These are phyloP conservation scores for Lutjanus campechanus DNA, from an alignment of 2,797 vertebrate species.

Conservation along the genomic window DNA sequence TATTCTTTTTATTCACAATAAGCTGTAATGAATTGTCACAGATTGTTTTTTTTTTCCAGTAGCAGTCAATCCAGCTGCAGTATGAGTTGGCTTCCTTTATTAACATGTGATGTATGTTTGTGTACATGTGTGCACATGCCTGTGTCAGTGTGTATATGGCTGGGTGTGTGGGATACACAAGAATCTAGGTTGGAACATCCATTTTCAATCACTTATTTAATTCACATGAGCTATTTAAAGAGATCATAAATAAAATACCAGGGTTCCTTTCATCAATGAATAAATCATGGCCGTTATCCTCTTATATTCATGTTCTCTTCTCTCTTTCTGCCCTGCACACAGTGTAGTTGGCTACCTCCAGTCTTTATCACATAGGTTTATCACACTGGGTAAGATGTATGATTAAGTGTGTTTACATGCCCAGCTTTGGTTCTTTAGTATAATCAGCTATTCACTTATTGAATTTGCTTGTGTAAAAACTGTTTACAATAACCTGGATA, in stretches of 20 bases:
- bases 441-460: slow-evolving; percentile 28
- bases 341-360: too few species aligned
- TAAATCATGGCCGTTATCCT: slow-evolving; percentile 76
- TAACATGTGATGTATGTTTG: slow-evolving; percentile 3
- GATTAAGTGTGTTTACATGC: slow-evolving; percentile 46
- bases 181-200: slow-evolving; percentile 70
- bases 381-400: slow-evolving; percentile 25
- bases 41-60: slow-evolving; percentile 2
- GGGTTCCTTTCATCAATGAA: slow-evolving; percentile 79
- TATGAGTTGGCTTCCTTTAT: not conserved
- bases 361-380: slow-evolving; percentile 40
- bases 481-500: slow-evolving; percentile 23
- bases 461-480: slow-evolving; percentile 31
- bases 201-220: slow-evolving; percentile 79
- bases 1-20: not conserved
- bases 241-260: slow-evolving; percentile 82
- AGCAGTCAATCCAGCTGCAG: not conserved
- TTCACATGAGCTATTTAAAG: slow-evolving; percentile 81
- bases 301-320: slow-evolving; percentile 59
- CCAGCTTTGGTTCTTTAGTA: slow-evolving; percentile 24
- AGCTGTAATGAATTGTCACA: not conserved
- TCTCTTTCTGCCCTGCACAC: slow-evolving; percentile 30
- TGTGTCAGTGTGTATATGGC: not conserved
- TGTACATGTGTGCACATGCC: slow-evolving; percentile 17
- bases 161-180: slow-evolving; percentile 38